phyloP scores from a whole-genome alignment of 2,797 vertebrate genomes.

The Pelochelys cantorii region DNA sequence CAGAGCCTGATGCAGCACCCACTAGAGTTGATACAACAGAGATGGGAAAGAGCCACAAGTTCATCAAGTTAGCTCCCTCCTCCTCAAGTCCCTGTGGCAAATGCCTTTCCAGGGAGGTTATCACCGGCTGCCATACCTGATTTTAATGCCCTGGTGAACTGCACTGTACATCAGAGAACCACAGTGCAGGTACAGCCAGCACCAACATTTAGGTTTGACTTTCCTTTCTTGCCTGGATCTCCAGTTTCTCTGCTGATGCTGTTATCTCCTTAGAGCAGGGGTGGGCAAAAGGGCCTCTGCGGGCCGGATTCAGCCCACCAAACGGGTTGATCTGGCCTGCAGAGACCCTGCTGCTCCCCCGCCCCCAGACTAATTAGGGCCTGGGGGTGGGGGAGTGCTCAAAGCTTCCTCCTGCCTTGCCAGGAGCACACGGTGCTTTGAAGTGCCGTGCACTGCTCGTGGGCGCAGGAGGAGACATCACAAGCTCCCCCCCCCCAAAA shows the following conservation, averaged over 20 bases:
- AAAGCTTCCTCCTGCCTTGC: no score
- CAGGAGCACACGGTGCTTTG: no score
- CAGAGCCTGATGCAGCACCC: neutral
- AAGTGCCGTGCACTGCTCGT: no score
- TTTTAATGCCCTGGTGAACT: neutral
- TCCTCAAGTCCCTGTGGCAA: no score
- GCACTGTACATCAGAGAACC: neutral
- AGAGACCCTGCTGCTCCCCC: no score
- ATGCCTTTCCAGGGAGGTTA: neutral
- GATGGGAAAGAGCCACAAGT: neutral
- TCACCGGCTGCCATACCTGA: neutral
- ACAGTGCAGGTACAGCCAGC: neutral
- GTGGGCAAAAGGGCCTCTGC: no score
- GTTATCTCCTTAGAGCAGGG: neutral
- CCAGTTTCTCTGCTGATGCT: neutral
- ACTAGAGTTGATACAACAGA: neutral
- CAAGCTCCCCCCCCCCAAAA: no score
- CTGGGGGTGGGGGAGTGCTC: no score
- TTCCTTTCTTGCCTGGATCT: neutral
- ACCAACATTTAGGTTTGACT: neutral
- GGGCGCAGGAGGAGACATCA: no score
- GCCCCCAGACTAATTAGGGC: no score
- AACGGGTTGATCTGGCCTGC: no score
- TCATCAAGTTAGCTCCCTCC: neutral
- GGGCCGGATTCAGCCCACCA: no score